These are phyloP conservation scores for Eupeodes luniger DNA, from an alignment of 2,888 invertebrate species.

Conservation along the genomic window DNA sequence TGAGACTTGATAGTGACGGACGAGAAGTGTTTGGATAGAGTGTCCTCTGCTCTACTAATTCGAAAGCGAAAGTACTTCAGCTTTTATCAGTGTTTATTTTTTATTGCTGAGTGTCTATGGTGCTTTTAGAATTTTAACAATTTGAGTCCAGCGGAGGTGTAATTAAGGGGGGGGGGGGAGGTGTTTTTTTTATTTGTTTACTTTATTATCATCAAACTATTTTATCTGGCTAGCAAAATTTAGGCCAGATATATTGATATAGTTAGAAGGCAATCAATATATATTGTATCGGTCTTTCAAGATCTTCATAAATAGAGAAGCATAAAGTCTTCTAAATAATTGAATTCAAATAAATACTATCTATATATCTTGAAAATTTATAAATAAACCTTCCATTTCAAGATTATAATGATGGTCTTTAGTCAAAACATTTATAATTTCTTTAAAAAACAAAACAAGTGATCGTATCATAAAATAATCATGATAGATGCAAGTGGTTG, in stretches of 20 bases:
- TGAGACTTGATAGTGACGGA: constrained; percentile 6
- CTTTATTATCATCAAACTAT: constrained; percentile 36
- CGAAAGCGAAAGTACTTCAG: constrained; percentile 28
- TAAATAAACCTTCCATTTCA: neutral
- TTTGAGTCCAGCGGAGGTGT: constrained; percentile 15
- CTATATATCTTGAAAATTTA: constrained; percentile 14
- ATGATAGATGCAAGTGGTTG: constrained; percentile 20
- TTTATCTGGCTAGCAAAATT: constrained; percentile 49
- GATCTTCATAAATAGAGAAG: constrained; percentile 7
- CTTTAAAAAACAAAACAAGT: constrained; percentile 17
- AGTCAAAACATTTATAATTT: constrained; percentile 12
- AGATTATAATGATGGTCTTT: constrained; percentile 4
- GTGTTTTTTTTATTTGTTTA: constrained; percentile 39
- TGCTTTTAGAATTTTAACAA: constrained; percentile 19
- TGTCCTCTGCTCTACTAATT: neutral
- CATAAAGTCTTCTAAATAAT: neutral
- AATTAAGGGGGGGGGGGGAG: neutral
- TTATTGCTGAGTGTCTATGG: neutral
- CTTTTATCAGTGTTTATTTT: constrained; percentile 1
- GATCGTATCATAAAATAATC: constrained; percentile 6
- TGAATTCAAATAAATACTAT: neutral
- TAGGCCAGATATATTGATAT: constrained; percentile 60
- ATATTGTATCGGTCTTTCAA: constrained; percentile 41
- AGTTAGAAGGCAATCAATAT: constrained; percentile 40
- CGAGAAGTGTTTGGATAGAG: neutral